Evolutionary conservation across 2,113 vertebrate species (phyloP).

Genomic region (Phylloscopus trochiloides): DNA sequence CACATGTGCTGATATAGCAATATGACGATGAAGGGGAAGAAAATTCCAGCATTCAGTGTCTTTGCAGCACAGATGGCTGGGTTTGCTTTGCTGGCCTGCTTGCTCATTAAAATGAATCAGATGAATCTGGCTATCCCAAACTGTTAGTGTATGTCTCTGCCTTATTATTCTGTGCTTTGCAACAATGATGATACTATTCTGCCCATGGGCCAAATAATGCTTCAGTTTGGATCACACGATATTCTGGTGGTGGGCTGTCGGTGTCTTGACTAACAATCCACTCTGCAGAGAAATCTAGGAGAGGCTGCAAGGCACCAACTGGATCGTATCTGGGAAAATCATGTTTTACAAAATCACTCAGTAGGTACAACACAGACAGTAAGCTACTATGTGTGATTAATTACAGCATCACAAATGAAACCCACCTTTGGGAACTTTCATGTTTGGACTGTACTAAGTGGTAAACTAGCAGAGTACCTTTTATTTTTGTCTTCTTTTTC

Average conservation of each 20-base stretch:
- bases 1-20: constrained; percentile 65
- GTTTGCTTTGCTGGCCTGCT: constrained; percentile 47
- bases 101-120: constrained; percentile 63
- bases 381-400: not conserved
- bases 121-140: constrained; percentile 34
- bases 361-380: not conserved
- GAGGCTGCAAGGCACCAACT: not conserved
- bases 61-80: constrained; percentile 62
- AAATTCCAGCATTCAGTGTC: constrained; percentile 52
- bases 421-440: not conserved
- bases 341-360: not conserved
- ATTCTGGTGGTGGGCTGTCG: not conserved
- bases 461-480: not conserved
- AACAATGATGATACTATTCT: constrained; percentile 9
- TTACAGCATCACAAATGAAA: not conserved
- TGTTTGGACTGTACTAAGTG: not conserved
- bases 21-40: constrained; percentile 34
- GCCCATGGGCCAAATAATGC: constrained; percentile 6
- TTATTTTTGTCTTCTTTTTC: not conserved
- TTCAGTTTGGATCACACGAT: not conserved
- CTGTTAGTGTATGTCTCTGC: constrained; percentile 40
- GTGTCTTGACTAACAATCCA: not conserved
- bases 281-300: not conserved
- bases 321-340: not conserved
- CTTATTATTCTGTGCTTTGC: constrained; percentile 41